Base-by-base conservation (phyloP, 2,888 invertebrate genomes). In the Brachyopa scutellaris region DNA sequence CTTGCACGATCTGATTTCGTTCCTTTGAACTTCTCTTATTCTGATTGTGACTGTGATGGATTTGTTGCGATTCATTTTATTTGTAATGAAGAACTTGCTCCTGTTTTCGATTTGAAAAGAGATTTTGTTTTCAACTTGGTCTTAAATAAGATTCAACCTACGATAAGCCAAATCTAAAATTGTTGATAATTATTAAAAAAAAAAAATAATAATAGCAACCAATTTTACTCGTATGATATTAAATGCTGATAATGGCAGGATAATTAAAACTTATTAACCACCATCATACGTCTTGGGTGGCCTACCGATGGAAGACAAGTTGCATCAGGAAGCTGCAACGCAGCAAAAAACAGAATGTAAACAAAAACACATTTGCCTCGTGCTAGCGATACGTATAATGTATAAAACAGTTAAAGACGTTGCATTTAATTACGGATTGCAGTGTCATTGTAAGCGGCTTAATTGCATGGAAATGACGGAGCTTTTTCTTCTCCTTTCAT, bases 1-100 rank as follows among this genome's bases (percentile, higher is more conserved):
- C 23, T 51, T 29, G 76, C 76, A 77, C 76, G 61, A 76, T 66
- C 47, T n/a, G 33, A 64, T 55, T 66, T 11, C 67, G 23, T 74
- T 66, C 38, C 23, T 45, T 15, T n/a, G 38, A 38, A 9, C 17
- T 42, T n/a, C 11, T 47, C 3, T 29, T 49, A 6, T 2, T 67
- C 23, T 45, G 26, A 40, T 49, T 40, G 11, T 38, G 47, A 57
- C 45, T 62, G 38, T 72, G 72, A 77, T 77, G 72, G 49, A 77
- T 77, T 33, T 57, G 31, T 64, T 72, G 31, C 29, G 23, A 77
- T 70, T 45, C 31, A 70, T 62, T 77, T 55, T n/a, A 72, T 77
- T 64, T 77, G 47, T 62, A 70, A 62, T 33, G 31, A 23, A 49
- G 62, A 77, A 62, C 55, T 64, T 40, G 72, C 77, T 77, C 72